A percentile compares a stretch with the other conserved stretches of the same genome.
These are phyloP conservation scores for Mohoua ochrocephala DNA, from an alignment of 2,113 vertebrate genomes.

Conservation along the genomic window DNA sequence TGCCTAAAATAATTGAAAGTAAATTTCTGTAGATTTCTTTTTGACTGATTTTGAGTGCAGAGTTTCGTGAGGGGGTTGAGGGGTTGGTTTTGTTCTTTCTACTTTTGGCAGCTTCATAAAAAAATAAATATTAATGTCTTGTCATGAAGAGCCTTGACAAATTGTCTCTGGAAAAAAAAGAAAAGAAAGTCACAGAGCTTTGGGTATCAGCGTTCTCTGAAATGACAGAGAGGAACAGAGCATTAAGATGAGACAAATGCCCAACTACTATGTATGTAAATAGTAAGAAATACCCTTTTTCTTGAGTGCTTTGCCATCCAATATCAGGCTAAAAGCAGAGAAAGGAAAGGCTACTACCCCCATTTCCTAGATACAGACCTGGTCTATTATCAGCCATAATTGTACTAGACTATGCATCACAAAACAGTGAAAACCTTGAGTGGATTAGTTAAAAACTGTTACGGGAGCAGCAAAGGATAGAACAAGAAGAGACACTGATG, in stretches of 20 bases:
- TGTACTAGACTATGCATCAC: background rate
- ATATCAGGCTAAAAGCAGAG: background rate
- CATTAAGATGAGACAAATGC: background rate
- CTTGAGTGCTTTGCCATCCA: background rate
- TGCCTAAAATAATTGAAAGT: background rate
- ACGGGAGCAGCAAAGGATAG: background rate
- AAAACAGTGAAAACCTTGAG: background rate
- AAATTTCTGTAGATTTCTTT: background rate
- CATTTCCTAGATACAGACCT: background rate
- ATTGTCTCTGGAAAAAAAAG: background rate
- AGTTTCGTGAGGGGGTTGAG: background rate
- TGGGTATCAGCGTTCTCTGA: background rate
- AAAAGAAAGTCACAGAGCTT: background rate
- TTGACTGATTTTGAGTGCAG: background rate
- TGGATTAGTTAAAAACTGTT: background rate
- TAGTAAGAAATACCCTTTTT: background rate
- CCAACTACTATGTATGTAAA: background rate
- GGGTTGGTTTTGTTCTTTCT: background rate
- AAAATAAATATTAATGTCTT: background rate
- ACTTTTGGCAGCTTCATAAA: background rate
- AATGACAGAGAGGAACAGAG: background rate
- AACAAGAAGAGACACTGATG: background rate
- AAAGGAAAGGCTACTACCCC: background rate
- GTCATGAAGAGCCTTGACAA: background rate
- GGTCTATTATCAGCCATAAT: background rate